A percentile compares a stretch with the other conserved stretches of the same genome.
phyloP scores from a whole-genome alignment of 2,888 invertebrate genomes.

The Dorcus hopei region DNA sequence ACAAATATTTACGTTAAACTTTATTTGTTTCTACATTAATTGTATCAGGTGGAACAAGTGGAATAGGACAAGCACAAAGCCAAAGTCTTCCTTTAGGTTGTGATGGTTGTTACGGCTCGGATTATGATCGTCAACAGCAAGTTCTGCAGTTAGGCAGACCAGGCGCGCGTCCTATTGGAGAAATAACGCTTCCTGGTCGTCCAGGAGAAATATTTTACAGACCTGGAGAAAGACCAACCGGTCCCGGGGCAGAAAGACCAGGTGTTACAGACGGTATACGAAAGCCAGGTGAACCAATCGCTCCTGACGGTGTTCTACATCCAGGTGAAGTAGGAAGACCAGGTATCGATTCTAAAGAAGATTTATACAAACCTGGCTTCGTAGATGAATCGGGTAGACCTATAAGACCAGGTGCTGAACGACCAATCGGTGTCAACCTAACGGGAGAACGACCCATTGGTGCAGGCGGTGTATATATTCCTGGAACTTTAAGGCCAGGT shows the following conservation, averaged over 20 bases:
- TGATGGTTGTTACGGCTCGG: slow-evolving; percentile 60
- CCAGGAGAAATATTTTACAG: slow-evolving; percentile 2
- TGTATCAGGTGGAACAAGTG: slow-evolving; percentile 69
- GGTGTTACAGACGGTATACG: neutral
- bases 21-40: neutral
- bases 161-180: neutral
- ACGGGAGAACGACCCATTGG: no score
- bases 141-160: neutral
- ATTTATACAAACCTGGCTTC: neutral
- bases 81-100: slow-evolving; percentile 72
- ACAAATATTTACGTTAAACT: neutral
- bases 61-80: slow-evolving; percentile 88
- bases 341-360: neutral
- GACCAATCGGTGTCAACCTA: no score
- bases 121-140: neutral
- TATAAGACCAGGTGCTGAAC: slow-evolving; percentile 14
- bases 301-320: slow-evolving; percentile 4
- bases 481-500: no score
- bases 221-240: slow-evolving; percentile 3
- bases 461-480: no score
- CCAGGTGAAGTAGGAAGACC: neutral
- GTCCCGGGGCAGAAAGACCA: slow-evolving; percentile 3
- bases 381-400: slow-evolving; percentile 14
- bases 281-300: neutral
- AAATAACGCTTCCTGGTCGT: no score